A percentile compares a stretch with the other conserved stretches of the same genome.
These are phyloP conservation scores for Chanos chanos DNA, from an alignment of 2,797 vertebrate genomes.

Conservation along the genomic window DNA sequence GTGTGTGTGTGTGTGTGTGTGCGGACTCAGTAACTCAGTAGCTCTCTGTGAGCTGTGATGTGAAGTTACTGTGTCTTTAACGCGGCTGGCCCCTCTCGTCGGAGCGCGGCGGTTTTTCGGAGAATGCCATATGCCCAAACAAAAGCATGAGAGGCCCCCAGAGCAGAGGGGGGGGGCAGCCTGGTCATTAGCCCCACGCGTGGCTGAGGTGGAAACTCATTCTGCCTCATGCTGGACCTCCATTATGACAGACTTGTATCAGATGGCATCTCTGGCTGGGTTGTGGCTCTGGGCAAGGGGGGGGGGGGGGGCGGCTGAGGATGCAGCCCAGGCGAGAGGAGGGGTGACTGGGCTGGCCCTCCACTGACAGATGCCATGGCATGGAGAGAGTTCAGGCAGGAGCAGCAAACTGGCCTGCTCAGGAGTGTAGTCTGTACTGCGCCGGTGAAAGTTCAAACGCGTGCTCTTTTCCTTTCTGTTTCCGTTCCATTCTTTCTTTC, in stretches of 20 bases:
- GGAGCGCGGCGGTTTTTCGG: slow-evolving; percentile 73
- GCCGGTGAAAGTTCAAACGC: slow-evolving; percentile 46
- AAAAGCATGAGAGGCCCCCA: slow-evolving; percentile 80
- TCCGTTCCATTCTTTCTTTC: no score
- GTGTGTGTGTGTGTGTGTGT: no score
- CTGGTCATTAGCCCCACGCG: slow-evolving; percentile 95
- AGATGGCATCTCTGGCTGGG: slow-evolving; percentile 89
- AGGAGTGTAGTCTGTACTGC: slow-evolving; percentile 35
- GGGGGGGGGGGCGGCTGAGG: slow-evolving; percentile 72
- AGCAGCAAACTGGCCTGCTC: slow-evolving; percentile 32
- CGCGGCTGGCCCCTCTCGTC: slow-evolving; percentile 31
- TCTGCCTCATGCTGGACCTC: slow-evolving; percentile 99
- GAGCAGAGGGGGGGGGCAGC: slow-evolving; percentile 72
- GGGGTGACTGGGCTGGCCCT: slow-evolving; percentile 38
- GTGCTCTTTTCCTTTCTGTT: no score
- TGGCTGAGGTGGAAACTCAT: slow-evolving; percentile 94
- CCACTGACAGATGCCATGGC: slow-evolving; percentile 54
- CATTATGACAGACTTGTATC: slow-evolving; percentile 98
- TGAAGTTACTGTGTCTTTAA: slow-evolving; percentile 31
- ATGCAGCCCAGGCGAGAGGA: slow-evolving; percentile 8
- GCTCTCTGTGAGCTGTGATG: no score
- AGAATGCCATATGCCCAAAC: slow-evolving; percentile 92
- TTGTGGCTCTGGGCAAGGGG: slow-evolving; percentile 75
- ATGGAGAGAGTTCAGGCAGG: slow-evolving; percentile 48
- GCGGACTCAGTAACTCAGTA: background rate